Percentiles rank a stretch among this genome's conserved stretches.
phyloP scores from a whole-genome alignment of 2,888 invertebrate genomes.

The Xylota segnis region DNA sequence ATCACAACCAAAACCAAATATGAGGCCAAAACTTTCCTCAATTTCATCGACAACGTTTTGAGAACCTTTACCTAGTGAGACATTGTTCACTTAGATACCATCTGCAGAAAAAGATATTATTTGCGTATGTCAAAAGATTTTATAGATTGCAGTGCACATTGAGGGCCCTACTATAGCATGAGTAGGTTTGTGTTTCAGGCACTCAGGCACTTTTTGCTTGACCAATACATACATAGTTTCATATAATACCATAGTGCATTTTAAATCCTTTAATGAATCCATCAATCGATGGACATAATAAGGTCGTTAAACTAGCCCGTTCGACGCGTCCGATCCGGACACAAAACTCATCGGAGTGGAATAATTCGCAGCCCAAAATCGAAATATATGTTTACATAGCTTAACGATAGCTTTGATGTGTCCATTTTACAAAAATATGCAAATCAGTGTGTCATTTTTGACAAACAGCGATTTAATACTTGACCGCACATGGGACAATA shows the following conservation, averaged over 20 bases:
- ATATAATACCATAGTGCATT: not conserved
- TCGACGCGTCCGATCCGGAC: not conserved
- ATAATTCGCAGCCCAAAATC: conserved; percentile 38
- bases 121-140: no score
- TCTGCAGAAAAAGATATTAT: no score
- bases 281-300: conserved; percentile 13
- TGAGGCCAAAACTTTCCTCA: no score
- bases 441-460: conserved; percentile 50
- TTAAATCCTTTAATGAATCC: conserved; percentile 2
- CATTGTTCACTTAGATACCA: no score
- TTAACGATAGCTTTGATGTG: conserved; percentile 19
- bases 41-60: no score
- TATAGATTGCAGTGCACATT: no score
- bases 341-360: conserved; percentile 37
- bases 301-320: not conserved
- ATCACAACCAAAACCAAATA: no score
- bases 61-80: no score
- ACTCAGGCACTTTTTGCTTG: not conserved
- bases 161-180: no score
- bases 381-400: conserved; percentile 61
- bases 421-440: conserved; percentile 38
- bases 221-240: not conserved
- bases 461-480: conserved; percentile 46
- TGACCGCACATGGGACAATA: conserved; percentile 51
- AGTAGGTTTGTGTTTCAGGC: no score